Conservation (phyloP, 2,888 invertebrate species). For the Omphaloscelis lunosa region DNA sequence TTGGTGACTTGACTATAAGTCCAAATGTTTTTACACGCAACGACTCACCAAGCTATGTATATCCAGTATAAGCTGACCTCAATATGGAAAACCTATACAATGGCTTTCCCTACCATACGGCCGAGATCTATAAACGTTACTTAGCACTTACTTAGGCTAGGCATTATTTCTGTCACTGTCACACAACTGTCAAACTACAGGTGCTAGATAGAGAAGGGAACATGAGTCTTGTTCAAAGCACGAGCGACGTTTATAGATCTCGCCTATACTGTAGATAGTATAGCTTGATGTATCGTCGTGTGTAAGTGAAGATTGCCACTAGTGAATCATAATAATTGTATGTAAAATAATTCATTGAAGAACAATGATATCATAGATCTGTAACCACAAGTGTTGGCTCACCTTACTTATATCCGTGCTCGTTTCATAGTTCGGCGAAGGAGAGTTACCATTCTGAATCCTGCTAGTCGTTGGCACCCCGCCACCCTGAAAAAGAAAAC, state of each 20-base stretch:
- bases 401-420: constrained; percentile 72
- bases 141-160: background rate
- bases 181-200: background rate
- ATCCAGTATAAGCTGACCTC: constrained; percentile 1
- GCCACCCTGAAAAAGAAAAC: constrained; percentile 68
- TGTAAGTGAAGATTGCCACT: background rate
- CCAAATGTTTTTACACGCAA: background rate
- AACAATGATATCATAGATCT: constrained; percentile 47
- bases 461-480: constrained; percentile 72
- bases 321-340: constrained; percentile 41
- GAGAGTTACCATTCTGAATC: constrained; percentile 67
- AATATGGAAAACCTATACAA: background rate
- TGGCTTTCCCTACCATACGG: background rate
- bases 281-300: background rate
- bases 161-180: background rate
- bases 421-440: constrained; percentile 71
- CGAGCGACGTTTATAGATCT: background rate
- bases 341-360: constrained; percentile 38
- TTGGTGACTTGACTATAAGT: background rate
- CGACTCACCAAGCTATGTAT: background rate
- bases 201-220: background rate
- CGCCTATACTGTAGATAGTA: background rate
- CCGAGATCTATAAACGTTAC: background rate
- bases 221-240: background rate
- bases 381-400: constrained; percentile 45